Percentiles rank a stretch among this genome's conserved stretches.
Conservation (phyloP, 2,113 vertebrate species). For the Psammodynastes pulverulentus region DNA sequence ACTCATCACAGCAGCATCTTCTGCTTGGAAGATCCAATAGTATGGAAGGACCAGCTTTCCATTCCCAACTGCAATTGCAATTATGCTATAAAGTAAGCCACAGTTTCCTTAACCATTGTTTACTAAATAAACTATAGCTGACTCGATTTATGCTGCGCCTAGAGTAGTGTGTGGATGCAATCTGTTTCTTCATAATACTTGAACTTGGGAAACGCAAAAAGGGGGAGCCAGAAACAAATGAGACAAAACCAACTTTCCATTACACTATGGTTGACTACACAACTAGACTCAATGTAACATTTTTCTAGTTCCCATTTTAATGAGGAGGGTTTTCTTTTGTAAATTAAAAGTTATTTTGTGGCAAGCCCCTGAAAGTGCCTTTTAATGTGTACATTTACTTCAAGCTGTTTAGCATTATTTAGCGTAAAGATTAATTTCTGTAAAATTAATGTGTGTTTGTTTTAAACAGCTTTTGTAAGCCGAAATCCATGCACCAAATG, state of each 20-base stretch:
- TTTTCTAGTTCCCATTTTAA: not conserved
- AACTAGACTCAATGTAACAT: not conserved
- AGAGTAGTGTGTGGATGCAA: not conserved
- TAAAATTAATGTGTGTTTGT: slow-evolving; percentile 26
- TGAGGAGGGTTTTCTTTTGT: not conserved
- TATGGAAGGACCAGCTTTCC: not conserved
- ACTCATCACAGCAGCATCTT: not conserved
- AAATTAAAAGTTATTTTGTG: not conserved
- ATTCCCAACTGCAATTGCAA: not conserved
- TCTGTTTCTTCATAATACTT: not conserved
- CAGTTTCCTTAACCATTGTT: not conserved
- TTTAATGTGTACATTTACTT: not conserved
- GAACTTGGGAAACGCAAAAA: not conserved
- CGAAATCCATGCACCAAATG: slow-evolving; percentile 24
- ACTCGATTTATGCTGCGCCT: not conserved
- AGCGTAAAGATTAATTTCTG: not conserved
- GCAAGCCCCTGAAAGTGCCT: not conserved
- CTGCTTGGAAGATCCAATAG: not conserved
- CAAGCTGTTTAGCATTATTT: not conserved
- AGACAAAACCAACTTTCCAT: not conserved
- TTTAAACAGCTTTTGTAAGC: slow-evolving; percentile 10
- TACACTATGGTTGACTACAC: not conserved
- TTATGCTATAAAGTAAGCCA: not conserved
- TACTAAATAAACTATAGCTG: not conserved
- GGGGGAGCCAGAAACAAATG: not conserved